Evolutionary conservation across 2,888 invertebrate species (phyloP).

Genomic region (Gisinianus flammeolus): DNA sequence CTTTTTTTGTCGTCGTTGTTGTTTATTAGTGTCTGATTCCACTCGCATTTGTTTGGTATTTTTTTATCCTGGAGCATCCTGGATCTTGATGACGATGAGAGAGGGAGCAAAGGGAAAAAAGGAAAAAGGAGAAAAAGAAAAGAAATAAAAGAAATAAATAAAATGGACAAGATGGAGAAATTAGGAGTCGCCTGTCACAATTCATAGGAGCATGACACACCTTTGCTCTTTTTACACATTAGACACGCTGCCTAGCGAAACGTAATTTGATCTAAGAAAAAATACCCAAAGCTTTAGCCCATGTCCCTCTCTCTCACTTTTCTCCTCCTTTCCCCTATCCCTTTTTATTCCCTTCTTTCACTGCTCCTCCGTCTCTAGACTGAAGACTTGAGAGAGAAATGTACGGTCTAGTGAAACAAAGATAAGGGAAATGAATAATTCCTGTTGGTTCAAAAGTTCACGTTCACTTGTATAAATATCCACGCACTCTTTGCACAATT

Average conservation of each 20-base stretch:
- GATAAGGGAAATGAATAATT: no score
- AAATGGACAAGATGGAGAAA: background rate
- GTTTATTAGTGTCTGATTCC: no score
- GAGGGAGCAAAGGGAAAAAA: background rate
- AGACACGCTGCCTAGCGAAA: slow-evolving; percentile 38
- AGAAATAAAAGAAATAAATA: background rate
- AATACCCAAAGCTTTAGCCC: background rate
- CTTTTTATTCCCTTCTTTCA: no score
- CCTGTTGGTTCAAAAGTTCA: no score
- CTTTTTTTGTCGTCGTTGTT: no score
- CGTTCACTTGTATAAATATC: no score
- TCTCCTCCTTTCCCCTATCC: no score
- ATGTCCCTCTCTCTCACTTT: background rate
- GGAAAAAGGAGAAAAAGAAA: background rate
- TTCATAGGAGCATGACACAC: slow-evolving; percentile 39
- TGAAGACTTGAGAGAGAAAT: no score
- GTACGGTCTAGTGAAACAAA: no score
- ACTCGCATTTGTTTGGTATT: background rate
- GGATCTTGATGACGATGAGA: background rate
- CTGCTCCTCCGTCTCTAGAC: no score
- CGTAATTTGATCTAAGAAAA: slow-evolving; percentile 11
- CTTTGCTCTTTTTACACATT: slow-evolving; percentile 45
- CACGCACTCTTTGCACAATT: no score
- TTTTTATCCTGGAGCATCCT: background rate
- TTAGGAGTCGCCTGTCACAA: background rate